phyloP scores from a whole-genome alignment of 1,140 invertebrate genomes.

The Luehdorfia chinensis region DNA sequence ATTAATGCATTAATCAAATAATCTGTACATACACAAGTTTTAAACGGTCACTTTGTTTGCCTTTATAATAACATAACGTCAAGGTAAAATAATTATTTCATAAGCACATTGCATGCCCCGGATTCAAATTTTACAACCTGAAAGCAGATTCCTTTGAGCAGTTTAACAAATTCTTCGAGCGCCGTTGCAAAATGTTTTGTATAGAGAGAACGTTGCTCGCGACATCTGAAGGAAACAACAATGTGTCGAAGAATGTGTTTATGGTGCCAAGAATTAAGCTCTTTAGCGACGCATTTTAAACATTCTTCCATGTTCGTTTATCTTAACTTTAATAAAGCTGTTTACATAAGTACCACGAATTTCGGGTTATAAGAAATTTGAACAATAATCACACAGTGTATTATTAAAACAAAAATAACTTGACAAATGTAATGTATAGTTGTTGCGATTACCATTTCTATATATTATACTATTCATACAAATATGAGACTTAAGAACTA shows the following conservation, averaged over 20 bases:
- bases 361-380: no score
- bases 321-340: constrained; percentile 12
- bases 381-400: no score
- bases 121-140: constrained; percentile 16
- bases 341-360: no score
- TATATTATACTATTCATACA: no score
- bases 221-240: constrained; percentile 54
- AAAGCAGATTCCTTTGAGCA: constrained; percentile 55
- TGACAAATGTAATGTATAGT: no score
- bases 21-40: no score
- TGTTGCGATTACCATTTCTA: no score
- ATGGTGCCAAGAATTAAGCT: constrained; percentile 66
- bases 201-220: constrained; percentile 48
- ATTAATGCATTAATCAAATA: no score
- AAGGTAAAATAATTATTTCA: constrained; percentile 8
- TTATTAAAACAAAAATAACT: no score
- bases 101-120: constrained; percentile 4
- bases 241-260: constrained; percentile 73
- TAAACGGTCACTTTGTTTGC: no score
- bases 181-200: constrained; percentile 47
- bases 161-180: constrained; percentile 57
- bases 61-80: no score
- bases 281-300: constrained; percentile 41
- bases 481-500: no score
- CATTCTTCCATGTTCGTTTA: constrained; percentile 14